phyloP scores from a whole-genome alignment of 1,140 invertebrate species.

The Heliconius himera region DNA sequence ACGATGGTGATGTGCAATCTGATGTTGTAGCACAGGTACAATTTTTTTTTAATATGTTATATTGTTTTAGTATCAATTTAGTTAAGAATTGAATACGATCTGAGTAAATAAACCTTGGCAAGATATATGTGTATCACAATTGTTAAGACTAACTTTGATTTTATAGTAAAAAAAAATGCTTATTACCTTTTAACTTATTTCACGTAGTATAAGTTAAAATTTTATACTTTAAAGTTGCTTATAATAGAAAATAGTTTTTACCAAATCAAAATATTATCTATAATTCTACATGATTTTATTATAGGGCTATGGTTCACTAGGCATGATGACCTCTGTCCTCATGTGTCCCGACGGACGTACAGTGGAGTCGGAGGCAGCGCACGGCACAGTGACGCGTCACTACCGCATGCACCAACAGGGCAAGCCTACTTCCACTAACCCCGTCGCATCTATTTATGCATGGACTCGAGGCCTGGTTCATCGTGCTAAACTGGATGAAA shows the following conservation, averaged over 20 bases:
- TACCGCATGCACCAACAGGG: slow-evolving; percentile 93
- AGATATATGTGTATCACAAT: too few species aligned
- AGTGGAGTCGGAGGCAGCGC: slow-evolving; percentile 95
- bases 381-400: slow-evolving; percentile 95
- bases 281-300: background rate
- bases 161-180: too few species aligned
- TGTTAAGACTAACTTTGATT: too few species aligned
- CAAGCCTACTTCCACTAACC: slow-evolving; percentile 93
- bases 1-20: slow-evolving; percentile 95
- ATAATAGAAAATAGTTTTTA: background rate
- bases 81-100: too few species aligned
- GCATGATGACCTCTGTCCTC: slow-evolving; percentile 96
- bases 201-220: too few species aligned
- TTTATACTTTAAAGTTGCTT: too few species aligned
- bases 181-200: too few species aligned
- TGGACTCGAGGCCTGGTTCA: slow-evolving; percentile 94
- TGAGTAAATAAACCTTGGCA: too few species aligned
- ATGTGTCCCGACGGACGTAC: slow-evolving; percentile 96
- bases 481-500: slow-evolving; percentile 91
- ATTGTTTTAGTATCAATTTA: background rate
- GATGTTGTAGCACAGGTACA: slow-evolving; percentile 89
- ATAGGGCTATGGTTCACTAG: slow-evolving; percentile 93
- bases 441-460: slow-evolving; percentile 95
- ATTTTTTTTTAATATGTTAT: background rate
- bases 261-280: background rate